Evolutionary conservation across 2,797 vertebrate genomes (phyloP).

Genomic region (Borostomias antarcticus): DNA sequence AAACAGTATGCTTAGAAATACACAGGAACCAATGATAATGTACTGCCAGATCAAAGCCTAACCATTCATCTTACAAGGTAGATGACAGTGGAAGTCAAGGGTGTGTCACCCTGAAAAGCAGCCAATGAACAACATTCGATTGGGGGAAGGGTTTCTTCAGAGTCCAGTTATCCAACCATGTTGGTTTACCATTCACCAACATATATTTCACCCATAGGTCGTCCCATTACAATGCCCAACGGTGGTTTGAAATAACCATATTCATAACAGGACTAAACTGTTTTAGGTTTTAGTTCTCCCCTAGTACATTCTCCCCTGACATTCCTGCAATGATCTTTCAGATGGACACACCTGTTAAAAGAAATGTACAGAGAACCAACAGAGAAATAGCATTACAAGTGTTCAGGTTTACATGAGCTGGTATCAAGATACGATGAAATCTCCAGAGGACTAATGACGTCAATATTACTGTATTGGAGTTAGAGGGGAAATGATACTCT

Average conservation of each 20-base stretch:
- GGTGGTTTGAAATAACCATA: neutral
- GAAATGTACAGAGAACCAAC: slow-evolving; percentile 78
- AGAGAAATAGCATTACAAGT: slow-evolving; percentile 69
- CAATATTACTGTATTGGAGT: neutral
- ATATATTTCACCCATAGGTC: neutral
- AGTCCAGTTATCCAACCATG: neutral
- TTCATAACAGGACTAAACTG: slow-evolving; percentile 12
- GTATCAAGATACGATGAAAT: neutral
- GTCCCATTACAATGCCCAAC: neutral
- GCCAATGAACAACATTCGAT: neutral
- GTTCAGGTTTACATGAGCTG: slow-evolving; percentile 41
- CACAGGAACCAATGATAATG: neutral
- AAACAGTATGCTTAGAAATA: neutral
- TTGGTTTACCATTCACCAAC: neutral
- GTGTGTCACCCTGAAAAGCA: too few species aligned
- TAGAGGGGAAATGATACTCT: neutral
- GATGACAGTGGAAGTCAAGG: neutral
- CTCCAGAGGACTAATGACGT: neutral
- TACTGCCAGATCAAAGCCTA: neutral
- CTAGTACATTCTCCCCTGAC: too few species aligned
- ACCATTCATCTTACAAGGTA: neutral
- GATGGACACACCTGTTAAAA: slow-evolving; percentile 81
- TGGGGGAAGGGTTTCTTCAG: neutral
- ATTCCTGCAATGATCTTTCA: slow-evolving; percentile 67
- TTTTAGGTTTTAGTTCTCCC: slow-evolving; percentile 38